A percentile compares a stretch with the other conserved stretches of the same genome.
These are phyloP conservation scores for Pogonus chalceus DNA, from an alignment of 1,140 invertebrate genomes.

Conservation along the genomic window DNA sequence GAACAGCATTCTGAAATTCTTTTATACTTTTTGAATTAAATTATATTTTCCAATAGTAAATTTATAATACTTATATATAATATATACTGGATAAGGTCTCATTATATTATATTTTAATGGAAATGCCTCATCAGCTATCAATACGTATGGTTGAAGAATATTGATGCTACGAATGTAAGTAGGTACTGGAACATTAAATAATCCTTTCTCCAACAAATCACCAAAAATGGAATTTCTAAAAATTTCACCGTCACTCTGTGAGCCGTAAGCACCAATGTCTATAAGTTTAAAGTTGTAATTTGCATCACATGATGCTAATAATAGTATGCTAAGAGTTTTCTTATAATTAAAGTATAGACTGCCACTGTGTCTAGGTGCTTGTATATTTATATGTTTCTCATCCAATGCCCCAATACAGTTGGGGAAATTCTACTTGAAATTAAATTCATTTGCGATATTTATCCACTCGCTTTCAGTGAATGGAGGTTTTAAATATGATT, in stretches of 20 bases:
- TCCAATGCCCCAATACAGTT: constrained; percentile 28
- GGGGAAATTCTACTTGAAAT: constrained; percentile 16
- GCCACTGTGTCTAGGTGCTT: constrained; percentile 26
- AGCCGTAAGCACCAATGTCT: constrained; percentile 37
- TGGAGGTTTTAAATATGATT: constrained; percentile 17
- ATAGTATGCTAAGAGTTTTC: constrained; percentile 29
- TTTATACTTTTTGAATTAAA: no score
- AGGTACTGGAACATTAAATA: constrained; percentile 7
- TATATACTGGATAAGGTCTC: constrained; percentile 12
- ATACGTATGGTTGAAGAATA: constrained; percentile 12
- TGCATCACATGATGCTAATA: constrained; percentile 33
- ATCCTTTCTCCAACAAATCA: background rate
- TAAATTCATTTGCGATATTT: constrained; percentile 14
- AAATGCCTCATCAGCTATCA: constrained; percentile 14
- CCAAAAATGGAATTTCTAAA: constrained; percentile 14
- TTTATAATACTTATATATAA: no score
- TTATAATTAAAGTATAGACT: constrained; percentile 36
- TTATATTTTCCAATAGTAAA: no score
- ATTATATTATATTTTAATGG: constrained; percentile 18
- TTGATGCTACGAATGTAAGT: constrained; percentile 8
- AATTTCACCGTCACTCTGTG: constrained; percentile 29
- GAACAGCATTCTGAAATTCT: no score
- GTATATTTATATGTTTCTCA: constrained; percentile 34
- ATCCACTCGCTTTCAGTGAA: constrained; percentile 14
- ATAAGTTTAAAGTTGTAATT: constrained; percentile 32